Percentiles rank a stretch among this genome's conserved stretches.
These are phyloP conservation scores for Copidosoma floridanum DNA, from an alignment of 1,140 invertebrate genomes.

Conservation along the genomic window DNA sequence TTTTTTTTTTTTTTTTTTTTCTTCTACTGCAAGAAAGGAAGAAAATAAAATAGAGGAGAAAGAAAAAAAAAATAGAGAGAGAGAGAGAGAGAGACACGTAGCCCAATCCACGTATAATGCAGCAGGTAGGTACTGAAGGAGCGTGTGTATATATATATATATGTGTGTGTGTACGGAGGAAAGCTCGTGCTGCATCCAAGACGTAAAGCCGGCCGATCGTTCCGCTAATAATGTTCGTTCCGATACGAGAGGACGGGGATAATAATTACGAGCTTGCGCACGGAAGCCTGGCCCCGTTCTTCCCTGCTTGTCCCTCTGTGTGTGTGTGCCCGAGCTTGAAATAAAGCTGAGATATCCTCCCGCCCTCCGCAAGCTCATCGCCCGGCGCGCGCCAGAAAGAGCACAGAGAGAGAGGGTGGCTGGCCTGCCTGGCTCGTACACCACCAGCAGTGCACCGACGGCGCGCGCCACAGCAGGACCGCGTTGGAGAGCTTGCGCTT, in stretches of 20 bases:
- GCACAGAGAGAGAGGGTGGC: conserved; percentile 24
- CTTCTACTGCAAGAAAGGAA: neutral
- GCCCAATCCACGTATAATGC: too few relatives aligned
- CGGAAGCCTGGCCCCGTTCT: conserved; percentile 33
- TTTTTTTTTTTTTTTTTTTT: too few relatives aligned
- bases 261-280: conserved; percentile 57
- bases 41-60: too few relatives aligned
- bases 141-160: too few relatives aligned
- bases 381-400: neutral
- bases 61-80: conserved; percentile 7
- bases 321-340: conserved; percentile 23
- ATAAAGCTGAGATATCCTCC: neutral
- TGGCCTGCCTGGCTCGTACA: conserved; percentile 24
- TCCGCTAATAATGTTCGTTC: conserved; percentile 34
- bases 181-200: too few relatives aligned
- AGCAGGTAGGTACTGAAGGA: too few relatives aligned
- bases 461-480: neutral
- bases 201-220: too few relatives aligned
- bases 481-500: too few relatives aligned
- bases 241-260: conserved; percentile 45
- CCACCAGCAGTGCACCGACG: conserved; percentile 5
- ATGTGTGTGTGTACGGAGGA: too few relatives aligned
- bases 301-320: conserved; percentile 31
- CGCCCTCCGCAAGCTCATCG: neutral
- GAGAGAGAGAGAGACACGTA: conserved; percentile 8